A percentile compares a stretch with the other conserved stretches of the same genome.
These are phyloP conservation scores for Agrypnia vestita DNA, from an alignment of 1,140 invertebrate genomes.

Conservation along the genomic window DNA sequence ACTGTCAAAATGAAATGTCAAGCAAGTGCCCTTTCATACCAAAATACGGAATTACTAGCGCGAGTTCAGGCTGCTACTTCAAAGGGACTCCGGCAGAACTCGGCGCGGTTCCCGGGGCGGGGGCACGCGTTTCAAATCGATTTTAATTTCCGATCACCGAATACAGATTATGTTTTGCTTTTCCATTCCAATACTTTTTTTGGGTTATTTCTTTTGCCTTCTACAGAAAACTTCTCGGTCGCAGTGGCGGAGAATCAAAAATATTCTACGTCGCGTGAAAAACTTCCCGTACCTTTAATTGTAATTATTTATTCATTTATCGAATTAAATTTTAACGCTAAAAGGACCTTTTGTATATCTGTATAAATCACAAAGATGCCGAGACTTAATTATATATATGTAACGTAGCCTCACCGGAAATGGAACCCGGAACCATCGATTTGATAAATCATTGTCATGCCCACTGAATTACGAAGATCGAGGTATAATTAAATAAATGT, in stretches of 20 bases:
- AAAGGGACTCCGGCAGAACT: slow-evolving; percentile 42
- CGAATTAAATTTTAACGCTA: too few species aligned
- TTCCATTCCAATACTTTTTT: slow-evolving; percentile 60
- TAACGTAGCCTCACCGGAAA: too few species aligned
- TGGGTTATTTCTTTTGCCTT: slow-evolving; percentile 48
- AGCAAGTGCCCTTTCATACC: slow-evolving; percentile 60
- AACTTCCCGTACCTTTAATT: too few species aligned
- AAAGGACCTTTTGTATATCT: too few species aligned
- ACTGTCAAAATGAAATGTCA: slow-evolving; percentile 61
- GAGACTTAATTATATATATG: too few species aligned
- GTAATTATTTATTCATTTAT: too few species aligned
- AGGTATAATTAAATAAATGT: too few species aligned
- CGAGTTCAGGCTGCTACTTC: slow-evolving; percentile 35
- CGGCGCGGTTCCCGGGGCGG: slow-evolving; percentile 29
- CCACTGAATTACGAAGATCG: too few species aligned
- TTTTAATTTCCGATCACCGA: slow-evolving; percentile 62
- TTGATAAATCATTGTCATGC: too few species aligned
- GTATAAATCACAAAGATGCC: too few species aligned
- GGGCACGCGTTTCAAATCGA: slow-evolving; percentile 55
- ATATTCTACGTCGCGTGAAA: too few species aligned
- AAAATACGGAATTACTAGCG: slow-evolving; percentile 54
- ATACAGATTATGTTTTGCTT: slow-evolving; percentile 62
- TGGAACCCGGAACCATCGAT: too few species aligned
- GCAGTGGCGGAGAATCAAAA: slow-evolving; percentile 5
- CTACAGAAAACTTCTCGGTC: slow-evolving; percentile 18